A percentile compares a stretch with the other conserved stretches of the same genome.
These are phyloP conservation scores for Aphidius ervi DNA, from an alignment of 1,140 invertebrate genomes.

Conservation along the genomic window DNA sequence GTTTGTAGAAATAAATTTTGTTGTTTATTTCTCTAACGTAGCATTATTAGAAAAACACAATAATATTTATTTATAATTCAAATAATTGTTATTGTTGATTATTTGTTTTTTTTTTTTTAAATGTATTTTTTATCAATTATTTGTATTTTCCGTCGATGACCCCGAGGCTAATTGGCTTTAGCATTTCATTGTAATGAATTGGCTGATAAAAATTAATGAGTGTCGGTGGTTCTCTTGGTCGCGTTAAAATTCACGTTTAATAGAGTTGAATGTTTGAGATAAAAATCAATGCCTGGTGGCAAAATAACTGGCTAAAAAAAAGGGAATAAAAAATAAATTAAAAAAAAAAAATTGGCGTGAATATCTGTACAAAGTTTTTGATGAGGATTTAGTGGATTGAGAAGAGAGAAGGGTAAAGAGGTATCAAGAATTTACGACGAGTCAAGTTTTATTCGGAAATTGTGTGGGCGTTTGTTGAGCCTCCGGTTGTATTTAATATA, in stretches of 20 bases:
- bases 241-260: conserved; percentile 18
- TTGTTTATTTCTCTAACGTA: too few relatives aligned
- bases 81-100: too few relatives aligned
- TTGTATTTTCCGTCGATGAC: not conserved
- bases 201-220: conserved; percentile 23
- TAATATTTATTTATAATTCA: too few relatives aligned
- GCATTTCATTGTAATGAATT: conserved; percentile 18
- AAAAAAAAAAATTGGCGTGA: conserved; percentile 9
- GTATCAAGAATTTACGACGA: conserved; percentile 4
- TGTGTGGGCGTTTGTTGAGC: not conserved
- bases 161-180: conserved; percentile 20
- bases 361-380: not conserved
- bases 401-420: not conserved
- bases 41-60: too few relatives aligned
- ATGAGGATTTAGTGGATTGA: not conserved
- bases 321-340: not conserved
- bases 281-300: conserved; percentile 12
- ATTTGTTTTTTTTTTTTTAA: too few relatives aligned
- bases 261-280: conserved; percentile 13
- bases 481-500: too few relatives aligned
- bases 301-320: not conserved
- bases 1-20: too few relatives aligned
- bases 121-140: not conserved
- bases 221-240: conserved; percentile 8
- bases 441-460: conserved; percentile 11